A percentile compares a stretch with the other conserved stretches of the same genome.
These are phyloP conservation scores for Scolanthus callimorphus DNA, from an alignment of 92 coral and sea anemone species.

Conservation along the genomic window DNA sequence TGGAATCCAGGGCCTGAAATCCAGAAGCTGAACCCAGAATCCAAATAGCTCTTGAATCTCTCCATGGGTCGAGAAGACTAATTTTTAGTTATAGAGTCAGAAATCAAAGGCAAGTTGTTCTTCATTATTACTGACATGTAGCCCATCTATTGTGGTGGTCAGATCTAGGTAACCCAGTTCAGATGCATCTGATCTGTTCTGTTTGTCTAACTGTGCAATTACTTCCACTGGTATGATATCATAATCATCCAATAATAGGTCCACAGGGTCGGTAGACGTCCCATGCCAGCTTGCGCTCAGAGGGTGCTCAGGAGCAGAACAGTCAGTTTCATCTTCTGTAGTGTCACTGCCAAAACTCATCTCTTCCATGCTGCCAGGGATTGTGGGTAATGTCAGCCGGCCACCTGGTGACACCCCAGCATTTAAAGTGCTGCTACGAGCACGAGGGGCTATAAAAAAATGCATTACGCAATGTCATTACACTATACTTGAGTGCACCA, in stretches of 20 bases:
- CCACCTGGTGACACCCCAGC: constrained; percentile 29
- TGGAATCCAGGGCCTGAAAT: too few relatives aligned
- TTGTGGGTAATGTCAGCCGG: constrained; percentile 60
- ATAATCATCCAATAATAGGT: constrained; percentile 78
- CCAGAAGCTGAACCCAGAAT: too few relatives aligned
- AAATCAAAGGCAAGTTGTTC: constrained; percentile 33
- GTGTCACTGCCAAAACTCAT: constrained; percentile 18
- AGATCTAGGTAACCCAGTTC: constrained; percentile 34
- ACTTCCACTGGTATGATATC: constrained; percentile 70
- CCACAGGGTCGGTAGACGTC: constrained; percentile 58
- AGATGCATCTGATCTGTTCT: constrained; percentile 12
- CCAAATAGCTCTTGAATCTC: too few relatives aligned
- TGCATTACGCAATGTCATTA: too few relatives aligned
- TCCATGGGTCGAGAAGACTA: too few relatives aligned
- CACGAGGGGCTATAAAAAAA: background rate
- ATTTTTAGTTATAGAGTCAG: too few relatives aligned
- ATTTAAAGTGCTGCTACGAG: background rate
- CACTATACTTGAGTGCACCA: too few relatives aligned
- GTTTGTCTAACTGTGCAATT: constrained; percentile 35
- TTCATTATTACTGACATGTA: constrained; percentile 3
- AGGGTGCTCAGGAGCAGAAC: constrained; percentile 17
- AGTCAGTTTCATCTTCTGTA: constrained; percentile 17
- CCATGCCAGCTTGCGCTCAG: constrained; percentile 89
- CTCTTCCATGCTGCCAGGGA: constrained; percentile 82
- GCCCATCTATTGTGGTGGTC: constrained; percentile 17